Evolutionary conservation across 2,888 invertebrate genomes (phyloP), one percentile per base, ranked within the genome.

Genomic region (Zonitis immaculata): DNA sequence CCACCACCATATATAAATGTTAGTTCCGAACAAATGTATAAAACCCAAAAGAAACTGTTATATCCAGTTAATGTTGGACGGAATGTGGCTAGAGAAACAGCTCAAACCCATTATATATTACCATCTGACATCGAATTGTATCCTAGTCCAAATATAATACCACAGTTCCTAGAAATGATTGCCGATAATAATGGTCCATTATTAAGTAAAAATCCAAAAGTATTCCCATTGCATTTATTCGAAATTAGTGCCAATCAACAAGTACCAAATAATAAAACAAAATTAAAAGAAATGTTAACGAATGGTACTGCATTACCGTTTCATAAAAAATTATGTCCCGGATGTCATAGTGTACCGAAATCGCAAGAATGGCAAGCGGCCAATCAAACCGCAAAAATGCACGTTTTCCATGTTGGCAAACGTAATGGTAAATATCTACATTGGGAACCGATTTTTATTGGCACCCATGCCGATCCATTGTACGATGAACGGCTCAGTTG

Each of bases 391-490:
- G 79, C 79, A 56, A 83, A 84, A 70, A 71, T 94, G 69, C 86
- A 87, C 64, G 86, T 93, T 55, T 93, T 92, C 73, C 88, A 91
- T 75, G 85, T 87, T 11, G 92, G 91, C 26, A 93, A 93, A 70
- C 80, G 92, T 45, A 85, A 82, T 22, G 89, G 89, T 11, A 83
- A 84, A 65, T 89, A 83, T 72, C 80, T 88, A 26, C 89, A 90
- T 73, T 95, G 95, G 95, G 95, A 95, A 76, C 95, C 95, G 8
- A 93, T 95, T 64, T 95, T 89, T 70, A 92, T 95, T 55, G 94
- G 95, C 14, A 93, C 93, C 0, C 88, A 94, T 74, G 80, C 82
- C 16, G 94, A 93, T 68, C 93, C 94, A 0, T 80, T 89, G 60
- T 95, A 95, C 73, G 95, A 95, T 64, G 94, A 95, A 73, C 80